Base-by-base conservation (phyloP, 2,888 invertebrate species). In the Agelastica alni region DNA sequence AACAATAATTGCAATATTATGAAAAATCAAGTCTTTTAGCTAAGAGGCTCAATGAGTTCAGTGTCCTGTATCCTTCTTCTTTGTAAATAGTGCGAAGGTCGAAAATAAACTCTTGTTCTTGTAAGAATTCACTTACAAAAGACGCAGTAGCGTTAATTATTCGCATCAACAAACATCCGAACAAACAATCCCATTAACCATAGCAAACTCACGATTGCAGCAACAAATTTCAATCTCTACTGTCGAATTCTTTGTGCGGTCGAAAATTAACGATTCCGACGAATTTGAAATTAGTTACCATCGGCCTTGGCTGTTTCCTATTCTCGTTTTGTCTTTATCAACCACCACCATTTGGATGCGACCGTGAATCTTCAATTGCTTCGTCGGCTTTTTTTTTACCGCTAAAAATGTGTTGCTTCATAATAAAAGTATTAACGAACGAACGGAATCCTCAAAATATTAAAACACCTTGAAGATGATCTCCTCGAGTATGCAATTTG, bases 281-380 rank as follows among this genome's bases (percentile, higher is more conserved):
- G 37, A 39, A 20, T 10, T 26, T 26, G 7, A 9, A 26, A 26
- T 26, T 26, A 9, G 9, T 9, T 18, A 16, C 12, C 12, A 39
- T 20, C 37, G 20, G 6, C 46, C 46, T 46, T 46, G 46, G 36
- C 46, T 22, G 32, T 37, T 46, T 46, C 46, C 46, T 46, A n/a
- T 39, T 39, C 18, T 46, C 37, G 46, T 46, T 46, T 46, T 46
- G 37, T 46, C 36, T 46, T 46, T 46, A 14, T 14, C 20, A 18
- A 20, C 37, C 20, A 34, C 34, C 34, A 45, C 37, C 46, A 13
- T 46, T 36, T 36, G 28, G 22, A 46, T 22, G 10, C 12, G 46
- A 28, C 36, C 46, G 22, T 46, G 46, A 36, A 36, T 36, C 9
- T 34, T 20, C 20, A 9, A 26, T 16, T 36, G 4, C 16, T 17